Evolutionary conservation across 2,113 vertebrate species (phyloP).

Genomic region (Nothoprocta perdicaria): DNA sequence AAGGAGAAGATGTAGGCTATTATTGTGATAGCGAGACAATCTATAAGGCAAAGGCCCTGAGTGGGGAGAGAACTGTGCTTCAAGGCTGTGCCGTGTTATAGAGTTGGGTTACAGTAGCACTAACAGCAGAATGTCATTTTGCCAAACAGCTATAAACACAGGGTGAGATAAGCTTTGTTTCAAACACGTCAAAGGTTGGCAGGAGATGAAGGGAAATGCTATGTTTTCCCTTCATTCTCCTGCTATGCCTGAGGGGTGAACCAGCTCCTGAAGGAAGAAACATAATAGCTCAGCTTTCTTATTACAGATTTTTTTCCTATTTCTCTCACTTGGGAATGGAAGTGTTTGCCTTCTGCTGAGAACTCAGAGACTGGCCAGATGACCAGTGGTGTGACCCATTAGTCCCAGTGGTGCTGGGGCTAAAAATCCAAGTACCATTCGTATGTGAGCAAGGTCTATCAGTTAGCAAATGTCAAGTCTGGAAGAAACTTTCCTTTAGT

Average conservation of each 20-base stretch:
- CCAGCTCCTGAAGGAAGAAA: background rate
- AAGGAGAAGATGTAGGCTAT: conserved; percentile 1
- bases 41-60: conserved; percentile 26
- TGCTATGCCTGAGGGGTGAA: background rate
- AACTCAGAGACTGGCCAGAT: background rate
- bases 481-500: background rate
- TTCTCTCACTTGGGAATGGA: background rate
- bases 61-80: background rate
- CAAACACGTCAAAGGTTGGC: background rate
- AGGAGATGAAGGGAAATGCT: background rate
- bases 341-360: background rate
- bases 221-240: background rate
- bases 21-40: background rate
- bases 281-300: background rate
- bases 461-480: background rate
- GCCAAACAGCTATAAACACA: background rate
- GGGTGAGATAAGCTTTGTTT: background rate
- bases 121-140: background rate
- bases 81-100: background rate
- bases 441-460: background rate
- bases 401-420: background rate
- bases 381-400: background rate
- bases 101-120: background rate
- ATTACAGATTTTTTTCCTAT: background rate
- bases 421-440: background rate